These are phyloP conservation scores for Theonella swinhoei DNA, from an alignment of 37 sponge, comb jelly and placozoan genomes.

Conservation along the genomic window DNA sequence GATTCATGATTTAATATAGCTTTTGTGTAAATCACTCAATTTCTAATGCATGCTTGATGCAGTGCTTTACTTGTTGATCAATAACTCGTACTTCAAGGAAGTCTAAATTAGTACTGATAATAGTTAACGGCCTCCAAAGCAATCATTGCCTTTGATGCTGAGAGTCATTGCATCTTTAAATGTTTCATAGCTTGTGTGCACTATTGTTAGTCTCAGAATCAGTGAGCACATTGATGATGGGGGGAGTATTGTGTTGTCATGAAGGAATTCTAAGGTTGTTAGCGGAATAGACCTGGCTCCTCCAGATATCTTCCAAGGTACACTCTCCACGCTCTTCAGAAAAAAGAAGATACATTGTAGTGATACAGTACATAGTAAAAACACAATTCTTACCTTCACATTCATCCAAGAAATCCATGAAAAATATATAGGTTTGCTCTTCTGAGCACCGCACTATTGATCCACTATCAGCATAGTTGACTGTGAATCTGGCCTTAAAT, in stretches of 20 bases:
- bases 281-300: too few relatives aligned
- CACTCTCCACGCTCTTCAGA: background rate
- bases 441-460: background rate
- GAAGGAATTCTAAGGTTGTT: background rate
- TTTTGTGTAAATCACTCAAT: too few relatives aligned
- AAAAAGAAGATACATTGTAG: too few relatives aligned
- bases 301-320: background rate
- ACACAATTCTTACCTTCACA: background rate
- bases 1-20: too few relatives aligned
- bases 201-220: conserved; percentile 1
- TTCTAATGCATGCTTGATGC: background rate
- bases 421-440: background rate
- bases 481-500: background rate
- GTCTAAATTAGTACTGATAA: too few relatives aligned
- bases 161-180: conserved; percentile 25
- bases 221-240: conserved; percentile 13
- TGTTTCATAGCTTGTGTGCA: background rate
- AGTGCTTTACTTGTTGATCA: background rate
- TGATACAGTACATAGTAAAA: too few relatives aligned
- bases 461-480: background rate
- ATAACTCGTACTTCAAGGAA: too few relatives aligned
- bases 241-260: conserved; percentile 1
- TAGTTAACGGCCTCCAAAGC: conserved; percentile 15
- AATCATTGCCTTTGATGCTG: conserved; percentile 21
- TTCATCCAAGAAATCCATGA: background rate